Evolutionary conservation across 1,140 invertebrate genomes (phyloP).

Genomic region (Drosophila punjabiensis): DNA sequence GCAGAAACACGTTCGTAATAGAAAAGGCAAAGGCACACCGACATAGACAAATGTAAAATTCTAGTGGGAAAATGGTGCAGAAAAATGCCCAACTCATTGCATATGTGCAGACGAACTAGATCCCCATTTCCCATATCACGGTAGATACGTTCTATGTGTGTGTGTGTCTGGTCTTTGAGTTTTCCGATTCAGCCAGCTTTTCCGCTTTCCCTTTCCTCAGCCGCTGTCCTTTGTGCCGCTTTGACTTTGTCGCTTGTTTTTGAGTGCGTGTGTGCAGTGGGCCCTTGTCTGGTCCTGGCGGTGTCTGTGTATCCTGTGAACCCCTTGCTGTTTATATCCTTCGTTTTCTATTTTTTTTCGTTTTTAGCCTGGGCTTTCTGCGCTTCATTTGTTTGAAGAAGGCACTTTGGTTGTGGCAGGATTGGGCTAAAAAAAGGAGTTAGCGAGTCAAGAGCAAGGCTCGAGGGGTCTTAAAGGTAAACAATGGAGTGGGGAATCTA

Average conservation of each 20-base stretch:
- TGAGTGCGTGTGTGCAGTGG: slow-evolving; percentile 53
- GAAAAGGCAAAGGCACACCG: slow-evolving; percentile 56
- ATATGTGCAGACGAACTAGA: slow-evolving; percentile 50
- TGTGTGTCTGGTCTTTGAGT: slow-evolving; percentile 24
- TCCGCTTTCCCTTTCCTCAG: background rate
- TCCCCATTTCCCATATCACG: slow-evolving; percentile 5
- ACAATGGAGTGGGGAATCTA: background rate
- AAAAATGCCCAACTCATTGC: slow-evolving; percentile 70
- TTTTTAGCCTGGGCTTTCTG: slow-evolving; percentile 29
- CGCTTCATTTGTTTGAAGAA: slow-evolving; percentile 42
- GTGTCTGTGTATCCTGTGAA: slow-evolving; percentile 15
- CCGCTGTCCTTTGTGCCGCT: slow-evolving; percentile 46
- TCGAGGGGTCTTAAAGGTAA: background rate
- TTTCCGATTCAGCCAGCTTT: slow-evolving; percentile 20
- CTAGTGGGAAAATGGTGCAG: slow-evolving; percentile 58
- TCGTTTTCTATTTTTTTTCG: slow-evolving; percentile 28
- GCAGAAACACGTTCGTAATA: slow-evolving; percentile 70
- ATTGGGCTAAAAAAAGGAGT: slow-evolving; percentile 27
- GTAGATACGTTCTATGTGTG: slow-evolving; percentile 6
- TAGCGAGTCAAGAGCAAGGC: slow-evolving; percentile 3
- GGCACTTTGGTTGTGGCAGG: slow-evolving; percentile 40
- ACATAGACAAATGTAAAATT: slow-evolving; percentile 64
- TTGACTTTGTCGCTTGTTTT: slow-evolving; percentile 62
- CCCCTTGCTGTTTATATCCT: slow-evolving; percentile 26
- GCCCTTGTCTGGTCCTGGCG: slow-evolving; percentile 32